Percentiles rank a stretch among this genome's conserved stretches.
Evolutionary conservation across 2,888 invertebrate genomes (phyloP).

Genomic region (Xestoiulus laeticollis): DNA sequence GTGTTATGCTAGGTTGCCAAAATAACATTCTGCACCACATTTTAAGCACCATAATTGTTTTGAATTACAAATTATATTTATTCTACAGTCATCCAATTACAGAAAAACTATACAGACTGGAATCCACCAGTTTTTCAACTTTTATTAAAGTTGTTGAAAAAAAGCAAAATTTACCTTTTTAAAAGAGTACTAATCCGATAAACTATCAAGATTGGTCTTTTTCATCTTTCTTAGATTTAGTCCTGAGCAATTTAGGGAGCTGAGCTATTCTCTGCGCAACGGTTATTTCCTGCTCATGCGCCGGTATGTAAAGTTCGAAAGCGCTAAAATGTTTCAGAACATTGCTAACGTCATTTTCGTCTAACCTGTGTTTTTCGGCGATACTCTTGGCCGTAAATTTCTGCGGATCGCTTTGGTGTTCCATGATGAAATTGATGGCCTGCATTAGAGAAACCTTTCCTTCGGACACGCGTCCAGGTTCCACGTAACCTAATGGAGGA

Average conservation of each 20-base stretch:
- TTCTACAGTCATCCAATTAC: too few species aligned
- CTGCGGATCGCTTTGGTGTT: conserved; percentile 12
- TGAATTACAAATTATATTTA: too few species aligned
- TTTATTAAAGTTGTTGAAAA: too few species aligned
- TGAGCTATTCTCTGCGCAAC: not conserved
- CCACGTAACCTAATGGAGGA: not conserved
- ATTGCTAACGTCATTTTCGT: not conserved
- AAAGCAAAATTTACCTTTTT: too few species aligned
- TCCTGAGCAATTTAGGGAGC: not conserved
- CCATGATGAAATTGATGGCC: not conserved
- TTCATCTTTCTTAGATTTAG: not conserved
- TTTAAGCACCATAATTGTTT: too few species aligned
- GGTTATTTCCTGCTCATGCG: not conserved
- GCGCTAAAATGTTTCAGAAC: not conserved
- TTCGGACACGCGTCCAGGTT: not conserved
- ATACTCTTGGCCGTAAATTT: not conserved
- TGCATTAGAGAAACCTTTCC: not conserved
- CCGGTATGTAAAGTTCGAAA: not conserved
- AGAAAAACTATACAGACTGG: too few species aligned
- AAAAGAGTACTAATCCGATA: too few species aligned
- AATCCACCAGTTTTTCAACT: too few species aligned
- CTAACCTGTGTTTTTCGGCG: not conserved
- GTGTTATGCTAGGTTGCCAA: too few species aligned
- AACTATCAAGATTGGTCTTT: too few species aligned
- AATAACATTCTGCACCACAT: too few species aligned